Evolutionary conservation across 2,797 vertebrate genomes (phyloP), one percentile per base, ranked within the genome.

Genomic region (Tragelaphus eurycerus): DNA sequence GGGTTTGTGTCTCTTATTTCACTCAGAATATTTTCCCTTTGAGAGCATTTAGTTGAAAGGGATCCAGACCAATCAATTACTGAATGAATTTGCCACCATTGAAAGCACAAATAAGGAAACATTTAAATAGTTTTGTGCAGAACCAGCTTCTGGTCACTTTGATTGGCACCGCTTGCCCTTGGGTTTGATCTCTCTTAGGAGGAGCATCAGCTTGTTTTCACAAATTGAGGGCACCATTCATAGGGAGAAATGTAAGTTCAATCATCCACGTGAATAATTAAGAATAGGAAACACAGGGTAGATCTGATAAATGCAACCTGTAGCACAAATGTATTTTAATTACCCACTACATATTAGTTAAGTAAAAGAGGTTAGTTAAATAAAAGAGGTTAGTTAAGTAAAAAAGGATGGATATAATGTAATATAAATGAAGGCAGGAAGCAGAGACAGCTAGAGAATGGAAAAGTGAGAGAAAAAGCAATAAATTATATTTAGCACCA

Each of bases 11-110:
- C 89, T 94, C 84, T 52, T 97, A 7, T 90, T 85, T 96, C 78
- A 38, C 59, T 95, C n/a, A 74, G 71, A 95, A 8, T 76, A 19
- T 59, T 34, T 95, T 90, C 54, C 46, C 31, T 55, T 64, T 62
- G 48, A 95, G 38, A 89, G 43, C 78, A 27, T 78, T 93, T 71
- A 84, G 60, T 14, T 91, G 85, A 94, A 96, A 95, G 87, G 62
- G 91, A 94, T 90, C 85, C 86, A 96, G 87, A 82, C 62, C 55
- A 91, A 79, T 95, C 92, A 89, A 86, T 82, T 95, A 88, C 90
- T 7, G 86, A 78, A 85, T 93, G 25, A 55, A 27, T 94, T 55
- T 12, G 6, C 84, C 43, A 25, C 31, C 59, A 67, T 34, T 67
- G 59, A 93, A 96, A 92, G 92, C 94, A 82, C 31, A 71, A 50